Percentiles rank a stretch among this genome's conserved stretches.
phyloP scores from a whole-genome alignment of 2,888 invertebrate genomes.

The Apotomis capreana region DNA sequence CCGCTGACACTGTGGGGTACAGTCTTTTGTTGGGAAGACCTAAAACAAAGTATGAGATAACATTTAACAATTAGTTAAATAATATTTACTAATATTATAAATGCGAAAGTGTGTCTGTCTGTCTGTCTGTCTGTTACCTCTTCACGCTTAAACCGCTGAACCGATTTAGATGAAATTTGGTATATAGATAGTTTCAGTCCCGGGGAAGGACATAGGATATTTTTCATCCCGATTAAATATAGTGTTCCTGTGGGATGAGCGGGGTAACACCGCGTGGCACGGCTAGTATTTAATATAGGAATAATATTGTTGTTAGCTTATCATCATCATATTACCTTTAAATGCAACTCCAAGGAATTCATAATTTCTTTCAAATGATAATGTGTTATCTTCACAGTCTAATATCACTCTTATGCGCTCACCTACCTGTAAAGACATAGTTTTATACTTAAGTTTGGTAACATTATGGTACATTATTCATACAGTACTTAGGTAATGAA shows the following conservation, averaged over 20 bases:
- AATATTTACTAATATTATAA: neutral
- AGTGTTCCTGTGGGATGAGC: too few species aligned
- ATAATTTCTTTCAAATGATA: conserved; percentile 98
- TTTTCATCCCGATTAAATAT: too few species aligned
- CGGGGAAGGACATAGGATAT: too few species aligned
- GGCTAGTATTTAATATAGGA: neutral
- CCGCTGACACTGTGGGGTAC: conserved; percentile 98
- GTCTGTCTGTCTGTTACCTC: too few species aligned
- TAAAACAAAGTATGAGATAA: conserved; percentile 63
- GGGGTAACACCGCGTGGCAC: too few species aligned
- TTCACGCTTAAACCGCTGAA: too few species aligned
- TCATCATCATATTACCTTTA: conserved; percentile 85
- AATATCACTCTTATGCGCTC: conserved; percentile 98
- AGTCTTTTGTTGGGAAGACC: conserved; percentile 96
- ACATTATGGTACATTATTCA: too few species aligned
- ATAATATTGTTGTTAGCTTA: conserved; percentile 19
- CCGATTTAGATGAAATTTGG: too few species aligned
- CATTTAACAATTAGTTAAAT: neutral
- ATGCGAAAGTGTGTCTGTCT: too few species aligned
- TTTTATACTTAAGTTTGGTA: too few species aligned
- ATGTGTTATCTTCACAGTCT: conserved; percentile 98
- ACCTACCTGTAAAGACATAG: conserved; percentile 88
- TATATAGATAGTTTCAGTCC: too few species aligned
- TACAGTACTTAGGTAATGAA: too few species aligned
- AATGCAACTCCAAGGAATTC: conserved; percentile 99